phyloP scores from a whole-genome alignment of 2,888 invertebrate genomes.

The Acleris cristana region DNA sequence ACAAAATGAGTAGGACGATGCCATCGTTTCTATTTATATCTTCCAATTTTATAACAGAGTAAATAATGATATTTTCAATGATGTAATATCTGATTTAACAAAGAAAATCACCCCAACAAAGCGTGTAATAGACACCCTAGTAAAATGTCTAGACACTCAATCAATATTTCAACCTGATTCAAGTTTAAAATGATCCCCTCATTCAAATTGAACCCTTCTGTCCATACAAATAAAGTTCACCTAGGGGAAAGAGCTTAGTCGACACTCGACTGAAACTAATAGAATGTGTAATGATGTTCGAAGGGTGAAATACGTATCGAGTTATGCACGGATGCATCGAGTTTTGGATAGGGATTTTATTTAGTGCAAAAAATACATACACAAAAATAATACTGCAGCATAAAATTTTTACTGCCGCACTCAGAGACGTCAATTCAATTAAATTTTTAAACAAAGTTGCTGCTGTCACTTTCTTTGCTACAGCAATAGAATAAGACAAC shows the following conservation, averaged over 20 bases:
- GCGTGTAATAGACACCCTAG: background rate
- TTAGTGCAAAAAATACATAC: background rate
- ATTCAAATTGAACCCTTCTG: background rate
- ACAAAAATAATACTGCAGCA: too few relatives aligned
- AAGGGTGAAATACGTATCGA: constrained; percentile 43
- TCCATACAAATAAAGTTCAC: constrained; percentile 2
- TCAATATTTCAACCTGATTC: constrained; percentile 6
- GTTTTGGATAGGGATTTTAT: background rate
- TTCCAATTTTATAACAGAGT: too few relatives aligned
- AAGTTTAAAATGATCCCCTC: constrained; percentile 2
- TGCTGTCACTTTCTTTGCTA: too few relatives aligned
- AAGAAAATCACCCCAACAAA: constrained; percentile 8
- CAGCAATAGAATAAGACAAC: too few relatives aligned
- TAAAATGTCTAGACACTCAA: constrained; percentile 11
- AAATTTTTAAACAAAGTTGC: too few relatives aligned
- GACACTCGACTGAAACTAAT: constrained; percentile 50
- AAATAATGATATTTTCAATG: too few relatives aligned
- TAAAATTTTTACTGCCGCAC: too few relatives aligned
- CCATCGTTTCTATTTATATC: too few relatives aligned
- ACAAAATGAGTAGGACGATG: too few relatives aligned
- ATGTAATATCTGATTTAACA: background rate
- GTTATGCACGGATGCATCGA: background rate
- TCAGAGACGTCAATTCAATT: too few relatives aligned
- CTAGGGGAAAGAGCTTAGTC: constrained; percentile 3
- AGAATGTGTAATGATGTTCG: constrained; percentile 53